Evolutionary conservation across 2,888 invertebrate species (phyloP), one percentile per base, ranked within the genome.

Genomic region (Dusona sp.): DNA sequence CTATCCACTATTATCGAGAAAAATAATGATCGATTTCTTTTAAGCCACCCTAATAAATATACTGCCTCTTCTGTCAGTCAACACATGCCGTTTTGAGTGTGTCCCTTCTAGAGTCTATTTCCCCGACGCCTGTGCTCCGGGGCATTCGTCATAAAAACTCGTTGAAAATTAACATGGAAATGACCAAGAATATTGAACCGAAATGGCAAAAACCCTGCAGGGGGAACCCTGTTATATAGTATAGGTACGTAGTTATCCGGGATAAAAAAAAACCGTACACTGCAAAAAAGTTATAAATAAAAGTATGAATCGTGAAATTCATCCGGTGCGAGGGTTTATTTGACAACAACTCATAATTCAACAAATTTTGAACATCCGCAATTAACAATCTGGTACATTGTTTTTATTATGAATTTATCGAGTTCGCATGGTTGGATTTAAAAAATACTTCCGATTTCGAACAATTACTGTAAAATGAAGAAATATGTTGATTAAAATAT

Each of bases 101-200:
- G 84, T 82, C 87, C 88, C 83, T 87, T 88, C 88, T 54, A 67
- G 54, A 64, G 67, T 79, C 90, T 91, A 93, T 92, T 92, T 92
- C 91, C 92, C 92, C 91, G 91, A 91, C 89, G 92, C 92, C 92
- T 93, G 91, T 92, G 90, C 93, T 90, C 88, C 88, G 84, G 91
- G 93, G 90, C 89, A 88, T 90, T 88, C 88, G 89, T 91, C 90
- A 90, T 91, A 91, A 91, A 72, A 91, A 90, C 90, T 91, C 91
- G 92, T 90, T 90, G 91, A 92, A 93, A 93, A 93, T 93, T 93
- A 93, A 93, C 92, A 93, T 93, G 92, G 92, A 91, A 92, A 89
- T 92, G 91, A 91, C 92, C 91, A 91, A 90, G 91, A 92, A 93
- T 93, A 92, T 91, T 89, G 90, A 73, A 84, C 78, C 85, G 88